phyloP scores from a whole-genome alignment of 2,888 invertebrate genomes.

The Drosophila mimica region DNA sequence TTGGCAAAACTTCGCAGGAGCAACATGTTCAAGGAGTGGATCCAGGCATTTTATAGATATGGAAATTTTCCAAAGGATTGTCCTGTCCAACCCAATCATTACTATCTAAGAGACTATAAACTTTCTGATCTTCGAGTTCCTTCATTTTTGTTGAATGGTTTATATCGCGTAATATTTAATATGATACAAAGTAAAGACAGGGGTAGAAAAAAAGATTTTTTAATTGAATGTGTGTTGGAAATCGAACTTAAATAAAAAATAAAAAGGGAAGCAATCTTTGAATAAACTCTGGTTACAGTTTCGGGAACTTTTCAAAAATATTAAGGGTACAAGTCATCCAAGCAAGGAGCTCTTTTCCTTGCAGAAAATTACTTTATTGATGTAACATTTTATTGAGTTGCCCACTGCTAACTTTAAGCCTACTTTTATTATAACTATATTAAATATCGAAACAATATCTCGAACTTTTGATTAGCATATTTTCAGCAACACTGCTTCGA shows the following conservation, averaged over 20 bases:
- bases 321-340: too few relatives aligned
- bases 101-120: neutral
- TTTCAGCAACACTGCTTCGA: neutral
- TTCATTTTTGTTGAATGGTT: neutral
- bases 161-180: neutral
- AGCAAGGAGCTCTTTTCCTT: too few relatives aligned
- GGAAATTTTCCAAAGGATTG: neutral
- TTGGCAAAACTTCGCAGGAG: fast-evolving
- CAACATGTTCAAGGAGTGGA: neutral
- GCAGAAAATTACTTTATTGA: too few relatives aligned
- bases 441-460: too few relatives aligned
- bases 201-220: fast-evolving
- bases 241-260: neutral
- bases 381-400: too few relatives aligned
- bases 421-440: too few relatives aligned
- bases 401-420: too few relatives aligned
- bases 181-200: neutral
- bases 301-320: too few relatives aligned
- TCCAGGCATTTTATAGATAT: fast-evolving
- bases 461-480: neutral
- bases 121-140: neutral
- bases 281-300: too few relatives aligned
- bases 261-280: neutral
- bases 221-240: neutral
- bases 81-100: neutral